These are phyloP conservation scores for Chamaetylas fuelleborni DNA, from an alignment of 2,113 vertebrate species.

Conservation along the genomic window DNA sequence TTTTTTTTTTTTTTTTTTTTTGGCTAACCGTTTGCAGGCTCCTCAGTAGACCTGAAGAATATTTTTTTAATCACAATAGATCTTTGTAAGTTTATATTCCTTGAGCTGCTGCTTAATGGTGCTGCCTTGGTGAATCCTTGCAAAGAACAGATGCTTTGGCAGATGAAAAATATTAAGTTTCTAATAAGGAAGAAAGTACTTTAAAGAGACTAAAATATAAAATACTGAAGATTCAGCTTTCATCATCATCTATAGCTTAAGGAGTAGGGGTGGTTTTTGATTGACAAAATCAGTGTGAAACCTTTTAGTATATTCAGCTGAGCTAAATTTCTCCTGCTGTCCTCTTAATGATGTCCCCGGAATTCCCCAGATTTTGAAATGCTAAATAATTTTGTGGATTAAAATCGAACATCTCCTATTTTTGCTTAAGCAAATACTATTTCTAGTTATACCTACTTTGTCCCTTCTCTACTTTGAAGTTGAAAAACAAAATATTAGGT, in stretches of 20 bases:
- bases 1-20: rapidly evolving
- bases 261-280: rapidly evolving
- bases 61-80: neutral
- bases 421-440: neutral
- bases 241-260: neutral
- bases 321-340: neutral
- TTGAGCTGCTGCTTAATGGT: neutral
- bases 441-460: neutral
- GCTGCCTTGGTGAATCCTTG: neutral
- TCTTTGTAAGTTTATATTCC: neutral
- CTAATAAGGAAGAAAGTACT: neutral
- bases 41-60: neutral
- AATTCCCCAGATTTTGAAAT: neutral
- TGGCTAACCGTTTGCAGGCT: rapidly evolving
- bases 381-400: neutral
- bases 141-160: neutral
- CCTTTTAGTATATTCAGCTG: neutral
- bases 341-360: neutral
- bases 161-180: neutral
- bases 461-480: neutral
- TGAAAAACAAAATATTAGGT: neutral
- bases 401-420: neutral
- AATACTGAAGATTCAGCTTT: neutral
- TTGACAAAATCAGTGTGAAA: neutral
- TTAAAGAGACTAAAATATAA: neutral